Conservation (phyloP, 2,888 invertebrate species). For the Epistrophella euchroma region DNA sequence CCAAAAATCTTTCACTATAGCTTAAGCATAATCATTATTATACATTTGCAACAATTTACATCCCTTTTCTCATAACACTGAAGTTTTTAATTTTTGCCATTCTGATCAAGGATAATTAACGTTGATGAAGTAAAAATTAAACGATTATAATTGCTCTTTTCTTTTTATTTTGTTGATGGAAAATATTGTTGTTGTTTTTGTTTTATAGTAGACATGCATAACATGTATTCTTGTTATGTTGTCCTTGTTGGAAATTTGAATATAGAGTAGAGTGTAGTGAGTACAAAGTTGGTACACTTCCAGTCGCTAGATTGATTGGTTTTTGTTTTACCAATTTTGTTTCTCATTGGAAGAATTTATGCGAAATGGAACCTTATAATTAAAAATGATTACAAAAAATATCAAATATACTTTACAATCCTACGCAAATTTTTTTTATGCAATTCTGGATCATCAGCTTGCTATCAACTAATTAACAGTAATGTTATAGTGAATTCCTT, state of each 20-base stretch:
- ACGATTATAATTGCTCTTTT: slow-evolving; percentile 62
- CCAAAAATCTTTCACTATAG: slow-evolving; percentile 3
- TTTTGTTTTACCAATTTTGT: too few species aligned
- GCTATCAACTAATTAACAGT: too few species aligned
- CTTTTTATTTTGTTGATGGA: slow-evolving; percentile 30
- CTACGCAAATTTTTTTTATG: too few species aligned
- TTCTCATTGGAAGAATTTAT: too few species aligned
- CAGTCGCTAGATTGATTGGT: too few species aligned
- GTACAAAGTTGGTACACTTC: too few species aligned
- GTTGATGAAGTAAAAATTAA: slow-evolving; percentile 75
- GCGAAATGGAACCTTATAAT: too few species aligned
- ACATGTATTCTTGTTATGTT: slow-evolving; percentile 15
- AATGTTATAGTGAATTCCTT: too few species aligned
- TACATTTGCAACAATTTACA: slow-evolving; percentile 52
- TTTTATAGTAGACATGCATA: not conserved
- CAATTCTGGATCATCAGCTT: too few species aligned
- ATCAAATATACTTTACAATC: too few species aligned
- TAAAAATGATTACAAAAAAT: too few species aligned
- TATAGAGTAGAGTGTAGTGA: too few species aligned
- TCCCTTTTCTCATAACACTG: slow-evolving; percentile 41
- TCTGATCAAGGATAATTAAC: slow-evolving; percentile 72
- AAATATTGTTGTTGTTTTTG: slow-evolving; percentile 16
- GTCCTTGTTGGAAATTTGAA: slow-evolving; percentile 42
- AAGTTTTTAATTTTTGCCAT: slow-evolving; percentile 66
- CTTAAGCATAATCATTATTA: slow-evolving; percentile 29